Evolutionary conservation across 2,888 invertebrate species (phyloP), one percentile per base, ranked within the genome.

Genomic region (Oligia latruncula): DNA sequence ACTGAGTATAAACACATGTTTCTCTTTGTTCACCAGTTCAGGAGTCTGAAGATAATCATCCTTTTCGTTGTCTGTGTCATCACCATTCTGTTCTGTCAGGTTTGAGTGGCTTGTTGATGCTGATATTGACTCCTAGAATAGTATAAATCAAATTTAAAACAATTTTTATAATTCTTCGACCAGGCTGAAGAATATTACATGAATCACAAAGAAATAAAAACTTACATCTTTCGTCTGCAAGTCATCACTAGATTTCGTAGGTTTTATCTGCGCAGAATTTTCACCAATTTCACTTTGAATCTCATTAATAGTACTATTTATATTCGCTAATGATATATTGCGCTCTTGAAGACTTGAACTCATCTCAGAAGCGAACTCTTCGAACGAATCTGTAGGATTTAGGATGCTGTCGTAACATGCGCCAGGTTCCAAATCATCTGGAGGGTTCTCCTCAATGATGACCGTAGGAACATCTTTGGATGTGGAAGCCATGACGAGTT

Each of bases 1-100:
- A 95, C 99, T 99, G 58, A 99, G 95, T 89, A 99, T 98, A 93
- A 99, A 99, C 55, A 99, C 98, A 96, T 99, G 99, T 93, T 99
- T 99, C 82, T 98, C 98, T 90, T 98, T 98, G 65, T 97, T 97
- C 43, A 98, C 97, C 98, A 99, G 98, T 80, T 98, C 98, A 65
- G 97, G 97, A 89, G 98, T 98, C 89, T 97, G 97, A 77, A 98
- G 93, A 87, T 98, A 98, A 90, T 98, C 98, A 87, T 97, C 97
- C 82, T 97, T 97, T 1, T 93, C 95, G 87, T 90, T 92, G 67
- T 94, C 94, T 0, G 77, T 71, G 0, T 94, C 93, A 68, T 95
- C 95, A 60, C 93, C 95, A 88, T 95, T 95, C 75, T 95, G 90
- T 73, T 96, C 95, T 1, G 81, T 80, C 55, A 96, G 88, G 80